A percentile compares a stretch with the other conserved stretches of the same genome.
Conservation (phyloP, 1,140 invertebrate species). For the Megalopta genalis region DNA sequence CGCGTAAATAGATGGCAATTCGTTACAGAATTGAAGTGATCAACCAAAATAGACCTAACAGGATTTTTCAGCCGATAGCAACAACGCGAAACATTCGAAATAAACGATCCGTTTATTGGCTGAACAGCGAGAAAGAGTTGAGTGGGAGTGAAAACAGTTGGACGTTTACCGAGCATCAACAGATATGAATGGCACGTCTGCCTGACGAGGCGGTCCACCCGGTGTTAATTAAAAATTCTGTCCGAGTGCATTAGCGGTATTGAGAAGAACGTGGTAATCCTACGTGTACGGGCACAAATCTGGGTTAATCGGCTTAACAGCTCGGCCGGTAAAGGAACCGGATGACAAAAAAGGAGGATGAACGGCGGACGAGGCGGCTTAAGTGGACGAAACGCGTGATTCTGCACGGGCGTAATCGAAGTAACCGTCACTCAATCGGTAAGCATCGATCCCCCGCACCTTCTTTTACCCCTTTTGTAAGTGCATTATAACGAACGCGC, state of each 20-base stretch:
- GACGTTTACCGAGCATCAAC: background rate
- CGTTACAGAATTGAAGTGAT: too few relatives aligned
- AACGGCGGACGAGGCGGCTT: slow-evolving; percentile 1
- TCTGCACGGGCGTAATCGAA: slow-evolving; percentile 22
- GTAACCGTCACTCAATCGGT: slow-evolving; percentile 16
- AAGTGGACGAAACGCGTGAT: slow-evolving; percentile 13
- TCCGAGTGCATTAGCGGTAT: slow-evolving; percentile 30
- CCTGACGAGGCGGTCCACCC: background rate
- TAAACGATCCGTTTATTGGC: too few relatives aligned
- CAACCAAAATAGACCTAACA: too few relatives aligned
- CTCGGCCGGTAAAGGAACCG: slow-evolving; percentile 23
- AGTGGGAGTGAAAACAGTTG: background rate
- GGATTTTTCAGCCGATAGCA: too few relatives aligned
- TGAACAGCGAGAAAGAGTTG: background rate
- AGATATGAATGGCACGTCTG: background rate
- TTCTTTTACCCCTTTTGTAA: background rate
- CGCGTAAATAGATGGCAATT: too few relatives aligned
- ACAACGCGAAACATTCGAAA: too few relatives aligned
- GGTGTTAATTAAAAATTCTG: slow-evolving; percentile 38
- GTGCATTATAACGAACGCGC: background rate
- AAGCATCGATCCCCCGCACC: slow-evolving; percentile 5
- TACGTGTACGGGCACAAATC: slow-evolving; percentile 21
- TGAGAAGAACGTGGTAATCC: slow-evolving; percentile 31
- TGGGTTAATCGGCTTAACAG: slow-evolving; percentile 54
- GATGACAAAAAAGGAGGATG: background rate